Base-by-base conservation (phyloP, 1,140 invertebrate species). In the Thalassaphorura encarpata region DNA sequence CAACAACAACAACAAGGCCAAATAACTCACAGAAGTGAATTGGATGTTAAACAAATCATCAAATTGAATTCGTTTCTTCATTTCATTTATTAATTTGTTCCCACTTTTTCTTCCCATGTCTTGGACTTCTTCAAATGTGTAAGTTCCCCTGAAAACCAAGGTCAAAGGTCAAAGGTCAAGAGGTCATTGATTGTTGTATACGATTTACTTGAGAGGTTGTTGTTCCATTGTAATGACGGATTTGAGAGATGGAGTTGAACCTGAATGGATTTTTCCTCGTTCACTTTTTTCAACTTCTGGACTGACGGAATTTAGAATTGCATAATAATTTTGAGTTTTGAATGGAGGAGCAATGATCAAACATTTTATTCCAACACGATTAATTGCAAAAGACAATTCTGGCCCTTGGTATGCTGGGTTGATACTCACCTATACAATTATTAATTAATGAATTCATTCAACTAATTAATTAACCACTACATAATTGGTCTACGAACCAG, bases 381-480 rank as follows among this genome's bases (percentile, higher is more conserved):
- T 80, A 3, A 96, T 67, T 49, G 82, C 84, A 67, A 84, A 91
- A 52, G 81, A 76, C 1, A 96, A 57, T 69, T 97, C 93, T n/a
- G 73, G 66, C 13, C 76, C 73, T 68, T 84, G 80, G 66, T 87
- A 95, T 0, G 78, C 76, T 0, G 91, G 89, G 72, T 97, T 97
- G 6, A 95, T 78, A 43, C 82, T 81, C 6, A 88, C 83, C 82
- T 85, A 54, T 29, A 66, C 62, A 61, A 33, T 11, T 11, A 45
- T 16, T 11, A 16, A 45, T 13, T 13, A 45, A 15, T 45, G 21
- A 11, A 16, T 11, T 15, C 11, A 21, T 45, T 16, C n/a, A n/a
- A n/a, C n/a, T n/a, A n/a, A n/a, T n/a, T n/a, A n/a, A n/a, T n/a
- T n/a, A n/a, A n/a, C n/a, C 19, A 45, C 42, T 45, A 39, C 19